Evolutionary conservation across 1,140 invertebrate species (phyloP), one percentile per base, ranked within the genome.

Genomic region (Pachypsylla venusta): DNA sequence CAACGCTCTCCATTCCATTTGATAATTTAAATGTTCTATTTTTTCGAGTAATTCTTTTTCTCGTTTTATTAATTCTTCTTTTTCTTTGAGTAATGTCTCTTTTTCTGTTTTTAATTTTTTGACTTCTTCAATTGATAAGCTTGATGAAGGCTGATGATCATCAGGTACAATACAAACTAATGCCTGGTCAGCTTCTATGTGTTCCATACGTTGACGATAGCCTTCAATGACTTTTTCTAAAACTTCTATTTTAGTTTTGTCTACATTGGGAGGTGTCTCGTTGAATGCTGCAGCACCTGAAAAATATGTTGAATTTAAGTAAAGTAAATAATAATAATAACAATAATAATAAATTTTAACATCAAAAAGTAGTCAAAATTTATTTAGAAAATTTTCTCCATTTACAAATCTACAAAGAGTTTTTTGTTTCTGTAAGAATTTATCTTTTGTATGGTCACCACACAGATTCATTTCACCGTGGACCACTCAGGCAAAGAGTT

Each of bases 211-310:
- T 28, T 62, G 28, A 60, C 63, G 63, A 54, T 68, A 68, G 14
- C 67, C 65, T 40, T 62, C 64, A 12, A 67, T 63, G 5, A 65
- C 60, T 62, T 64, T 67, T 57, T 68, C 65, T 16, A 68, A 56
- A 55, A 61, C 62, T 63, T 68, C 67, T 5, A 66, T 25, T 56
- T 61, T 63, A 25, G 57, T 59, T 25, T 57, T 54, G 14, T 48
- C 42, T 19, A n/a, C 22, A 19, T 22, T n/a, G n/a, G 42, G 42
- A 3, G 42, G 42, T 10, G 42, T 22, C n/a, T n/a, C n/a, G n/a
- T n/a, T n/a, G n/a, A n/a, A n/a, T 58, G 58, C 24, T 28, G 54
- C 25, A 25, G 54, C 3, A 55, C 58, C 48, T 48, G 42, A 26
- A 57, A 35, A 27, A 16, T 20, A 12, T n/a, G n/a, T n/a, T n/a